These are phyloP conservation scores for Tethya wilhelma DNA, from an alignment of 37 sponge, comb jelly and placozoan species.

Conservation along the genomic window DNA sequence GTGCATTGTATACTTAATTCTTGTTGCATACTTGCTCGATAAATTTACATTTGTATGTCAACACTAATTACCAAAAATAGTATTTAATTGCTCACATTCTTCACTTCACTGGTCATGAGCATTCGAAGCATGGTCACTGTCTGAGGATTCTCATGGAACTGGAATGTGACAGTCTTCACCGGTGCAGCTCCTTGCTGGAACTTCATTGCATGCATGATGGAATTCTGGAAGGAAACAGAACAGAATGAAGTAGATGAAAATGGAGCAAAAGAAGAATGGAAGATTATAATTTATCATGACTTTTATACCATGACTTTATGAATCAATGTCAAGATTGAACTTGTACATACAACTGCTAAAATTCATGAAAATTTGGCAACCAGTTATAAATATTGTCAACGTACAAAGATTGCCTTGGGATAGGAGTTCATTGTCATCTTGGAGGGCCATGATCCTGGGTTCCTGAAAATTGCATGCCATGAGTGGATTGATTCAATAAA, in stretches of 20 bases:
- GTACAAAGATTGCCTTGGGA: conserved; percentile 57
- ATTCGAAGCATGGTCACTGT: conserved; percentile 37
- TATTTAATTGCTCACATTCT: conserved; percentile 1
- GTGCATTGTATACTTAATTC: too few species aligned
- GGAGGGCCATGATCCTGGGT: conserved; percentile 52
- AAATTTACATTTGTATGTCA: not conserved
- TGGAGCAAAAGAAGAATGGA: too few species aligned
- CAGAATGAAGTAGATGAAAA: too few species aligned
- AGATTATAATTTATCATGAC: too few species aligned
- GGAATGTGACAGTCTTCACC: conserved; percentile 47
- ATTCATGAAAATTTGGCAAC: not conserved
- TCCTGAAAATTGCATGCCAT: conserved; percentile 4
- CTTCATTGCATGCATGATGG: conserved; percentile 36
- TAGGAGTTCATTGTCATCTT: conserved; percentile 45
- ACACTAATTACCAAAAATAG: not conserved
- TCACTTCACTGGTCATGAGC: conserved; percentile 52
- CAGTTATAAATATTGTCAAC: not conserved
- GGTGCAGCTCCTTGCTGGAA: conserved; percentile 18
- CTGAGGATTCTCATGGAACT: conserved; percentile 42
- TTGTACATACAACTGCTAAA: too few species aligned
- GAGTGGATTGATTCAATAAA: too few species aligned
- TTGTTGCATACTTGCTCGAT: not conserved
- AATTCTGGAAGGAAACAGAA: conserved; percentile 9
- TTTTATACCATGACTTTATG: too few species aligned
- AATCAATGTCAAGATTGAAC: too few species aligned